These are phyloP conservation scores for Bathynomus jamesi DNA, from an alignment of 1,140 invertebrate genomes.

Conservation along the genomic window DNA sequence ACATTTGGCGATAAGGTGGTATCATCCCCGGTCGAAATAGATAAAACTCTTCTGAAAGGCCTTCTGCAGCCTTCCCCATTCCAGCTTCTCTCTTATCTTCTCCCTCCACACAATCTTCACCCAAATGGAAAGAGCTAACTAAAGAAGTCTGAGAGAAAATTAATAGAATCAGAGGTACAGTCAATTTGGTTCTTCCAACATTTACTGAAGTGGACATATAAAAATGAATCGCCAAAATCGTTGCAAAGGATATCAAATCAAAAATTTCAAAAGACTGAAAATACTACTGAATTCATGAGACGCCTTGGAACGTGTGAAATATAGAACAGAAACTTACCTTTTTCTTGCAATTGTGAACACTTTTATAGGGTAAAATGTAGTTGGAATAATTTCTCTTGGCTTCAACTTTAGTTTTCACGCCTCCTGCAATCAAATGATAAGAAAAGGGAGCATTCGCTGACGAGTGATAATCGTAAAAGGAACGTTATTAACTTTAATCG, in stretches of 20 bases:
- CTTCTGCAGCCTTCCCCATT: constrained; percentile 11
- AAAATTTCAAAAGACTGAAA: too few relatives aligned
- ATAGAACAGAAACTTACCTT: too few relatives aligned
- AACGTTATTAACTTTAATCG: too few relatives aligned
- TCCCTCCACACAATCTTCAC: constrained; percentile 34
- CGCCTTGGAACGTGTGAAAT: too few relatives aligned
- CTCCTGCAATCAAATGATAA: constrained; percentile 43
- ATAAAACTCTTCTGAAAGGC: constrained; percentile 42
- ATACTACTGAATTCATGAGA: too few relatives aligned
- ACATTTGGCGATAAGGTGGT: constrained; percentile 68
- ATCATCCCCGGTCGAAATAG: constrained; percentile 60
- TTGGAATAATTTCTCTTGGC: constrained; percentile 51
- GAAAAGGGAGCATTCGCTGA: too few relatives aligned
- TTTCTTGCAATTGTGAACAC: constrained; percentile 40
- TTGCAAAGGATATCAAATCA: too few relatives aligned
- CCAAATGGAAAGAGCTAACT: background rate
- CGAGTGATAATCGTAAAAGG: too few relatives aligned
- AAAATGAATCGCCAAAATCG: too few relatives aligned
- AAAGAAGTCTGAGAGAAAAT: background rate
- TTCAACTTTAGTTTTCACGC: constrained; percentile 49
- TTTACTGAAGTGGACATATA: too few relatives aligned
- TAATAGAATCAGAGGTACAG: too few relatives aligned
- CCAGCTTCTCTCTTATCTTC: constrained; percentile 38
- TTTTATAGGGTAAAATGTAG: constrained; percentile 50
- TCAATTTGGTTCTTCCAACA: too few relatives aligned